Conservation (phyloP, 2,797 vertebrate genomes). For the Calcarius lapponicus region DNA sequence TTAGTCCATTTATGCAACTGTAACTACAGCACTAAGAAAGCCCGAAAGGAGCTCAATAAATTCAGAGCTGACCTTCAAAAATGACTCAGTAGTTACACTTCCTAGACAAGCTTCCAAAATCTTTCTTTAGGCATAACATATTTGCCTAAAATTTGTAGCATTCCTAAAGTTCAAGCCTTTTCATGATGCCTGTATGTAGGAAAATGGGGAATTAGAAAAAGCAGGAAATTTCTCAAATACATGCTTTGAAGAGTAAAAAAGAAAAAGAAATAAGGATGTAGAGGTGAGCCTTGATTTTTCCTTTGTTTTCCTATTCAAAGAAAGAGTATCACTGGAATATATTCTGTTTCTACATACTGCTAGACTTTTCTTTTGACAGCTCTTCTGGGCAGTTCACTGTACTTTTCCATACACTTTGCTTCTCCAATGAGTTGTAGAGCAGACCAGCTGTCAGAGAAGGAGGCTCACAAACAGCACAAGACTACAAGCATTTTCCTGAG, state of each 20-base stretch:
- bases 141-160: not conserved
- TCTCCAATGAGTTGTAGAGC: not conserved
- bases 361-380: not conserved
- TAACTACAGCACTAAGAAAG: not conserved
- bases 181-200: not conserved
- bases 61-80: not conserved
- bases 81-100: not conserved
- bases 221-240: not conserved
- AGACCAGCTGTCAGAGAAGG: not conserved
- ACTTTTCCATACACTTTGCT: not conserved
- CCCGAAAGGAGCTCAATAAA: not conserved
- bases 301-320: not conserved
- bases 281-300: fast-evolving
- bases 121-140: not conserved
- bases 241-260: not conserved
- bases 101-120: not conserved
- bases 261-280: not conserved
- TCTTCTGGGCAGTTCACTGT: not conserved
- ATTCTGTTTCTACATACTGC: not conserved
- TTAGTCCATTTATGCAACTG: not conserved
- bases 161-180: not conserved
- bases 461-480: not conserved
- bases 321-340: not conserved
- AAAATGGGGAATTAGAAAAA: not conserved
- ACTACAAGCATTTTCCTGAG: not conserved